Conservation (phyloP, 2,113 vertebrate species). For the Piaya cayana region DNA sequence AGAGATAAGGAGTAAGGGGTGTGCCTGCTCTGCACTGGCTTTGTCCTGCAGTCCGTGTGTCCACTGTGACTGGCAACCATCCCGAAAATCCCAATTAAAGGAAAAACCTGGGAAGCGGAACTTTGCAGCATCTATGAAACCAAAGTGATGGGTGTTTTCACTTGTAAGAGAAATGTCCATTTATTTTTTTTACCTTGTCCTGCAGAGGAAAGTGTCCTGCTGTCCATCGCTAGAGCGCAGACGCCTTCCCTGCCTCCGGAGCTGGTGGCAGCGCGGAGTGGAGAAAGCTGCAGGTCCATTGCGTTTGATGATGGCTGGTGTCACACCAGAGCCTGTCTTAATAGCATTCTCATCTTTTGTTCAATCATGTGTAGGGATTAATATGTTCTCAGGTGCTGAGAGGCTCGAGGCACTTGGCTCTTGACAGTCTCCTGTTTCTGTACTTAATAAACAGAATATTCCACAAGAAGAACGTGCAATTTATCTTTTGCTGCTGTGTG, state of each 20-base stretch:
- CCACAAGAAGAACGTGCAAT: constrained; percentile 17
- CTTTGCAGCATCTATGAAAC: background rate
- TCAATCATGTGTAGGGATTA: constrained; percentile 5
- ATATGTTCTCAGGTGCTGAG: background rate
- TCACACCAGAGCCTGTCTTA: background rate
- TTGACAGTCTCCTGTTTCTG: constrained; percentile 25
- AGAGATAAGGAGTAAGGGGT: background rate
- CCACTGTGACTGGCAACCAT: background rate
- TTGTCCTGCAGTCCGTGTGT: fast-evolving
- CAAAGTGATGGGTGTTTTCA: fast-evolving
- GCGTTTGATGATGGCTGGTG: background rate
- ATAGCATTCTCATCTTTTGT: background rate
- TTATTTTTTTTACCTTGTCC: background rate
- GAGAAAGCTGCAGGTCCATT: background rate
- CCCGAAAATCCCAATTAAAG: background rate
- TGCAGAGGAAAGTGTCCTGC: background rate
- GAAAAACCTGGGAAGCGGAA: background rate
- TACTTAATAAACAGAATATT: constrained; percentile 54
- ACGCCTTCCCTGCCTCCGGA: background rate
- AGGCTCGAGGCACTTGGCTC: constrained; percentile 16
- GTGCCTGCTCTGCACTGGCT: background rate
- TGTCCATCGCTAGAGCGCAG: background rate
- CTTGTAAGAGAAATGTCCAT: background rate
- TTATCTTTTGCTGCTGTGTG: background rate
- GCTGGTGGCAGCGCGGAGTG: background rate